Conservation (phyloP, 2,888 invertebrate species). For the Polylopha cassiicola region DNA sequence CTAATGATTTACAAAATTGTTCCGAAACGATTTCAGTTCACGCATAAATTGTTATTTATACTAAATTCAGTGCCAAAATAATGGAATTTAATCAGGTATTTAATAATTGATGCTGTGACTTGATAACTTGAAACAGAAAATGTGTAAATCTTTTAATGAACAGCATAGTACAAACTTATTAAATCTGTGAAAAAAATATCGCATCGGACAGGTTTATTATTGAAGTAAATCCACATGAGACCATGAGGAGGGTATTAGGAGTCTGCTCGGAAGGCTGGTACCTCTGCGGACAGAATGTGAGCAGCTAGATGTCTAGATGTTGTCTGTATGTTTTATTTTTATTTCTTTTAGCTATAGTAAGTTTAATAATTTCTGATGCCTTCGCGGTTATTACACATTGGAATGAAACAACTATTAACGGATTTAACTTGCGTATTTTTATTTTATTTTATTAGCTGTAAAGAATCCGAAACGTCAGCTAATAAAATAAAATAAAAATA, state of each 20-base stretch:
- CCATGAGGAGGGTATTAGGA: constrained; percentile 74
- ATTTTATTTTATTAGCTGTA: too few species aligned
- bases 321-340: constrained; percentile 67
- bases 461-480: too few species aligned
- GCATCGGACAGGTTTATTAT: constrained; percentile 22
- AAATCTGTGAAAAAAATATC: constrained; percentile 3
- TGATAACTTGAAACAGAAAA: too few species aligned
- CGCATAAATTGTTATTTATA: too few species aligned
- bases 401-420: too few species aligned
- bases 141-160: too few species aligned
- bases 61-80: constrained; percentile 46
- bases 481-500: too few species aligned
- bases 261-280: constrained; percentile 75
- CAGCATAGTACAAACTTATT: constrained; percentile 1
- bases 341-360: constrained; percentile 29
- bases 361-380: constrained; percentile 34
- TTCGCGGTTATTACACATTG: too few species aligned
- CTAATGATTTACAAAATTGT: constrained; percentile 39
- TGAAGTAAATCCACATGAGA: too few species aligned
- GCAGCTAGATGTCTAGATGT: constrained; percentile 65
- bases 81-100: constrained; percentile 17
- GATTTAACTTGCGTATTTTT: too few species aligned
- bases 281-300: constrained; percentile 75
- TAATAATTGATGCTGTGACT: too few species aligned
- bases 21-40: too few species aligned